A percentile compares a stretch with the other conserved stretches of the same genome.
These are phyloP conservation scores for Sialis fuliginosa DNA, from an alignment of 2,888 invertebrate species.

Conservation along the genomic window DNA sequence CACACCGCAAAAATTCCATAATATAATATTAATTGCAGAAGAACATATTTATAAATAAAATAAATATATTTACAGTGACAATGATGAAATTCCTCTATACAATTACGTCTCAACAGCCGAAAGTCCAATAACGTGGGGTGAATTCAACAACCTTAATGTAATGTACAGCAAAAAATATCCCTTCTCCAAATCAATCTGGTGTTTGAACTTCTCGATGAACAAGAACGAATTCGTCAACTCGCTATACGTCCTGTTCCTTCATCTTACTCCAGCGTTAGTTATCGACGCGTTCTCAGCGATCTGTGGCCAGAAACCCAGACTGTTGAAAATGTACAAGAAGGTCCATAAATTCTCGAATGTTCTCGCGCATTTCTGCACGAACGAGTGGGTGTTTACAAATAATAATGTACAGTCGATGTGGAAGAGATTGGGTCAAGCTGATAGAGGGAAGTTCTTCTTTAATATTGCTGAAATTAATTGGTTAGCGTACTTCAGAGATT, in stretches of 20 bases:
- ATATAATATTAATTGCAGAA: too few relatives aligned
- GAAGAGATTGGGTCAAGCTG: constrained; percentile 28
- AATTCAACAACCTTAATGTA: constrained; percentile 36
- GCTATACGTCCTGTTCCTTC: constrained; percentile 33
- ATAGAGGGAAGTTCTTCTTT: constrained; percentile 47
- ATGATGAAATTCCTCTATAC: constrained; percentile 38
- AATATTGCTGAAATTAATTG: constrained; percentile 54
- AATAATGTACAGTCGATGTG: constrained; percentile 41
- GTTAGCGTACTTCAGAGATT: constrained; percentile 47
- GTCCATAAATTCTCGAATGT: constrained; percentile 60
- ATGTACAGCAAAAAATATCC: constrained; percentile 32
- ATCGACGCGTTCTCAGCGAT: constrained; percentile 33
- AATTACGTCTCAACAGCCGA: constrained; percentile 72
- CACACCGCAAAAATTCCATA: too few relatives aligned
- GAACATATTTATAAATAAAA: background rate
- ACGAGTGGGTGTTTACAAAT: constrained; percentile 54
- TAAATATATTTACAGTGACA: constrained; percentile 3
- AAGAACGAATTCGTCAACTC: constrained; percentile 20
- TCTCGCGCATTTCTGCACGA: constrained; percentile 53
- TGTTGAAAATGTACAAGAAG: constrained; percentile 60
- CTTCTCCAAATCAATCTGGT: constrained; percentile 34
- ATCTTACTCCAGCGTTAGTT: constrained; percentile 41
- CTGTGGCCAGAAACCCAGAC: constrained; percentile 25
- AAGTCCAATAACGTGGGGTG: constrained; percentile 65
- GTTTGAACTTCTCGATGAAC: constrained; percentile 12